Percentiles rank a stretch among this genome's conserved stretches.
These are phyloP conservation scores for Actinia equina DNA, from an alignment of 64 coral and sea anemone genomes.

Conservation along the genomic window DNA sequence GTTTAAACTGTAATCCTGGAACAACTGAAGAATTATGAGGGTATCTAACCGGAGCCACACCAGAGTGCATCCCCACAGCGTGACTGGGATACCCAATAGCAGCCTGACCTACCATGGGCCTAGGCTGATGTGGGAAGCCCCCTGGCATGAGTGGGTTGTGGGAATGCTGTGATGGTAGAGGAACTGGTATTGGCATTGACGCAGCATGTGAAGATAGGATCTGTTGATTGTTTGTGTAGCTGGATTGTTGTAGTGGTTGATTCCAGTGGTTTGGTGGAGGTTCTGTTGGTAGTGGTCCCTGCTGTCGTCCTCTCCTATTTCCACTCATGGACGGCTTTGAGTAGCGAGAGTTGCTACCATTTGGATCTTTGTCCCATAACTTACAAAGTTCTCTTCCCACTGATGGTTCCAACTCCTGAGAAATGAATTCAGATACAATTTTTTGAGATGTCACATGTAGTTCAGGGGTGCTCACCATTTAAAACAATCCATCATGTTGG, in stretches of 20 bases:
- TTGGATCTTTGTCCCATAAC: conserved; percentile 71
- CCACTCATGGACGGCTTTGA: background rate
- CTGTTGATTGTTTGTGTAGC: conserved; percentile 52
- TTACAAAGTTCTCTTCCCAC: conserved; percentile 76
- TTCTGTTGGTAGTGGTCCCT: conserved; percentile 17
- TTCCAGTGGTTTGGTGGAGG: conserved; percentile 65
- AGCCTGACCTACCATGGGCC: background rate
- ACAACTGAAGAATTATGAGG: background rate
- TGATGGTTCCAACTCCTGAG: conserved; percentile 81
- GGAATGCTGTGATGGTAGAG: conserved; percentile 63
- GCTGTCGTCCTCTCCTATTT: conserved; percentile 35
- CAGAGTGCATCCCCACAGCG: background rate
- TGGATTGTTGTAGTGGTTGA: conserved; percentile 21
- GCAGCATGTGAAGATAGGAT: conserved; percentile 79
- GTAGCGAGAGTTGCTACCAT: conserved; percentile 6
- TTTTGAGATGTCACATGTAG: no score
- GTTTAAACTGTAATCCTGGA: background rate
- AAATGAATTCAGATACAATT: background rate
- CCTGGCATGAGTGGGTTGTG: background rate
- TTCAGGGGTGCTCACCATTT: no score
- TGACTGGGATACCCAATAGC: background rate
- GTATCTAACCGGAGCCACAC: background rate
- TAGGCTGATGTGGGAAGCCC: background rate
- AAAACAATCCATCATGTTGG: no score
- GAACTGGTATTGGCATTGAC: conserved; percentile 95